These are phyloP conservation scores for Rhinophrynus dorsalis DNA, from an alignment of 2,797 vertebrate genomes.

Conservation along the genomic window DNA sequence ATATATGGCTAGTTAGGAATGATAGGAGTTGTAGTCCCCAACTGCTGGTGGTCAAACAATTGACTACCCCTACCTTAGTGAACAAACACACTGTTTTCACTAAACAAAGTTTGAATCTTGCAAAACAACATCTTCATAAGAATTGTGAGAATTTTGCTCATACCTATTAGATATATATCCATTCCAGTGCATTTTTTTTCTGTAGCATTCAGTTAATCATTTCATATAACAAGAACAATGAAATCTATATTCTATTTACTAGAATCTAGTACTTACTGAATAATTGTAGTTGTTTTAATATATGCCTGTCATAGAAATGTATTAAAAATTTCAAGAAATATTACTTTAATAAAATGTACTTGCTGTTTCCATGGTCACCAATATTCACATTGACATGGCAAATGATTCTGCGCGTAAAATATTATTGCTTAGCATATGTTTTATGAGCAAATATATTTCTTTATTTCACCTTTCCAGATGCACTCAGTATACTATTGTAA, in stretches of 20 bases:
- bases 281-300: neutral
- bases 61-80: too few species aligned
- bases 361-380: conserved; percentile 3
- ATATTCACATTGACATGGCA: neutral
- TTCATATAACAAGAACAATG: neutral
- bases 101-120: too few species aligned
- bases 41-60: too few species aligned
- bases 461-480: neutral
- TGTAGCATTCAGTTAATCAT: neutral
- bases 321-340: neutral
- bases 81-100: too few species aligned
- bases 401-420: neutral
- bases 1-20: too few species aligned
- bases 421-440: neutral
- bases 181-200: too few species aligned
- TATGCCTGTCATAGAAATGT: neutral
- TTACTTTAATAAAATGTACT: neutral
- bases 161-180: too few species aligned
- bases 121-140: too few species aligned
- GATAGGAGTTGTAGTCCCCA: too few species aligned
- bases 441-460: neutral
- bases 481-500: too few species aligned
- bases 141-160: too few species aligned
- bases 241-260: neutral
- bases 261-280: neutral